Evolutionary conservation across 2,797 vertebrate genomes (phyloP).

Genomic region (Petrocephalus schoutedeni): DNA sequence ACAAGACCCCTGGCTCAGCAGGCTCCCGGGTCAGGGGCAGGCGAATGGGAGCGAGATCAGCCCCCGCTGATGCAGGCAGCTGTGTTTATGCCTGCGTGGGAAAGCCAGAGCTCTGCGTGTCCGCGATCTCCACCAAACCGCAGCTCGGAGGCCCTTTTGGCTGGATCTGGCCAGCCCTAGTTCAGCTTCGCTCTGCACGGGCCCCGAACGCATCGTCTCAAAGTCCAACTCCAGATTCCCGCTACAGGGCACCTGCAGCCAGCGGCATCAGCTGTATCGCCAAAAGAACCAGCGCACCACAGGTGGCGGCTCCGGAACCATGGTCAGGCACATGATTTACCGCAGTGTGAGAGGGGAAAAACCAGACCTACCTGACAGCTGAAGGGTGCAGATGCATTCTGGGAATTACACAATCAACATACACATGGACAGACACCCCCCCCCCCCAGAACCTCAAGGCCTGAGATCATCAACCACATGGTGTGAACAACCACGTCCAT

Average conservation of each 20-base stretch:
- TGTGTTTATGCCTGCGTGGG: constrained; percentile 18
- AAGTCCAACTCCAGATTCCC: not conserved
- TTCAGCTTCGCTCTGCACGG: not conserved
- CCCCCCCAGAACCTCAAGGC: not conserved
- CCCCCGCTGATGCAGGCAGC: not conserved
- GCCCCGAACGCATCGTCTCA: not conserved
- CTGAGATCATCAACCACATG: not conserved
- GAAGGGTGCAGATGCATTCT: not conserved
- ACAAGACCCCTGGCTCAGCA: not conserved
- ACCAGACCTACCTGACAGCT: not conserved
- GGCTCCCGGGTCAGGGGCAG: not conserved
- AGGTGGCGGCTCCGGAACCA: not conserved
- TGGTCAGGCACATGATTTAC: not conserved
- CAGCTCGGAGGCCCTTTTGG: not conserved
- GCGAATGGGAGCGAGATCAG: not conserved
- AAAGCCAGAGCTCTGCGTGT: not conserved
- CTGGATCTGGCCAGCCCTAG: not conserved
- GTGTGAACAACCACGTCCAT: not conserved
- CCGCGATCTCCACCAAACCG: not conserved
- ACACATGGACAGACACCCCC: not conserved
- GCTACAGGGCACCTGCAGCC: not conserved
- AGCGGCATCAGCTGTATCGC: not conserved
- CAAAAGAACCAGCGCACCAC: not conserved
- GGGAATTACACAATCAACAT: not conserved
- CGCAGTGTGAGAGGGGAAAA: not conserved